phyloP scores from a whole-genome alignment of 2,888 invertebrate species.

The Eupsilia transversa region DNA sequence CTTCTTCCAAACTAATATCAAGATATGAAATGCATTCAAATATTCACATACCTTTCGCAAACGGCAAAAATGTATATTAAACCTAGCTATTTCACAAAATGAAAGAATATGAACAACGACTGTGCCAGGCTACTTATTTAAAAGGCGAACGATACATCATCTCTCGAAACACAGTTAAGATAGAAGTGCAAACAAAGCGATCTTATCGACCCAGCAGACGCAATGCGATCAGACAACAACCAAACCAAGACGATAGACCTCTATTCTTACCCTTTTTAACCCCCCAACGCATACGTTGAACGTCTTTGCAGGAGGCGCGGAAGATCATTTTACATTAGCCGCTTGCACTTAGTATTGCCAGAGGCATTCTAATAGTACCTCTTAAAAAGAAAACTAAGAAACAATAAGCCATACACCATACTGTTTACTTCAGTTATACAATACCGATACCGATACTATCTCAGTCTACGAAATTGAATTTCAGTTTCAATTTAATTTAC shows the following conservation, averaged over 20 bases:
- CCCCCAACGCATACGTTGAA: neutral
- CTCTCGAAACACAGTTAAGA: slow-evolving; percentile 54
- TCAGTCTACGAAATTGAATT: slow-evolving; percentile 65
- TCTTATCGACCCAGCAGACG: slow-evolving; percentile 71
- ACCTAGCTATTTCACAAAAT: slow-evolving; percentile 23
- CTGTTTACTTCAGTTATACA: slow-evolving; percentile 69
- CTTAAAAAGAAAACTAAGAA: slow-evolving; percentile 64
- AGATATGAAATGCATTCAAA: slow-evolving; percentile 26
- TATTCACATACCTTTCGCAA: slow-evolving; percentile 17
- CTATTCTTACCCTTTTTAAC: neutral
- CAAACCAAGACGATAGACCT: slow-evolving; percentile 58
- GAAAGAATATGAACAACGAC: slow-evolving; percentile 7
- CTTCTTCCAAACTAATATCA: slow-evolving; percentile 3
- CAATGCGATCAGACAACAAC: slow-evolving; percentile 71
- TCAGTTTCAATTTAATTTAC: slow-evolving; percentile 69
- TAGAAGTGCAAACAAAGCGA: slow-evolving; percentile 74
- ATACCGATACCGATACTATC: slow-evolving; percentile 58
- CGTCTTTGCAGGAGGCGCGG: neutral
- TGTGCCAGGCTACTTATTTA: slow-evolving; percentile 37
- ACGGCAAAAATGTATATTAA: slow-evolving; percentile 14
- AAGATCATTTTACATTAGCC: slow-evolving; percentile 57
- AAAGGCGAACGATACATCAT: slow-evolving; percentile 41
- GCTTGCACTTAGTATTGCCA: slow-evolving; percentile 53
- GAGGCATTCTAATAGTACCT: slow-evolving; percentile 62
- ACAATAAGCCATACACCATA: slow-evolving; percentile 70